phyloP scores from a whole-genome alignment of 1,140 invertebrate genomes.

The Drosophila melanica region DNA sequence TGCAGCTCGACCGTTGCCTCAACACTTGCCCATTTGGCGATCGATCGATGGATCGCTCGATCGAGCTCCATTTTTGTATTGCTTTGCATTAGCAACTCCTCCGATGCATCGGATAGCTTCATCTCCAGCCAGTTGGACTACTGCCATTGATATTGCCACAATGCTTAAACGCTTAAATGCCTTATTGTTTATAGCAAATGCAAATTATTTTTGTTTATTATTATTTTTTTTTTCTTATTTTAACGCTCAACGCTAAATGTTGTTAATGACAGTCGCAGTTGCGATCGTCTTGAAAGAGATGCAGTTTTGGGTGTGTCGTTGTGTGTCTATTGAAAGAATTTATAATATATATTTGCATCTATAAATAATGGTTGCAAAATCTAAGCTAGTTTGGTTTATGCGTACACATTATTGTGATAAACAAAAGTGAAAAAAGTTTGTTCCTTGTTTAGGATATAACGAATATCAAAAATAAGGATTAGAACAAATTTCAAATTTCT shows the following conservation, averaged over 20 bases:
- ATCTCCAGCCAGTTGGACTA: slow-evolving; percentile 22
- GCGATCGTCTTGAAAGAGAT: slow-evolving; percentile 56
- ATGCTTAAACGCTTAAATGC: slow-evolving; percentile 57
- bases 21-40: slow-evolving; percentile 35
- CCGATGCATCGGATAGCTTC: slow-evolving; percentile 29
- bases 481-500: too few species aligned
- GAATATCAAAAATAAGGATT: too few species aligned
- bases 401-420: slow-evolving; percentile 13
- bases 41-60: slow-evolving; percentile 30
- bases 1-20: slow-evolving; percentile 38
- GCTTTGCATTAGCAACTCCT: slow-evolving; percentile 48
- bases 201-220: slow-evolving; percentile 38
- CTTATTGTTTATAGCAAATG: slow-evolving; percentile 70
- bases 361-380: slow-evolving; percentile 64
- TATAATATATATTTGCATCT: slow-evolving; percentile 31
- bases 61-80: slow-evolving; percentile 77
- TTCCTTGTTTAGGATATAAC: too few species aligned
- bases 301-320: slow-evolving; percentile 75
- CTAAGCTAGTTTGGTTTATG: slow-evolving; percentile 11
- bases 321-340: slow-evolving; percentile 56
- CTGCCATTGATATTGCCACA: slow-evolving; percentile 26
- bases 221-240: slow-evolving; percentile 27
- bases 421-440: neutral
- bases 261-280: slow-evolving; percentile 73
- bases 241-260: slow-evolving; percentile 69